Evolutionary conservation across 2,888 invertebrate species (phyloP).

Genomic region (Podotricha telesiphe): DNA sequence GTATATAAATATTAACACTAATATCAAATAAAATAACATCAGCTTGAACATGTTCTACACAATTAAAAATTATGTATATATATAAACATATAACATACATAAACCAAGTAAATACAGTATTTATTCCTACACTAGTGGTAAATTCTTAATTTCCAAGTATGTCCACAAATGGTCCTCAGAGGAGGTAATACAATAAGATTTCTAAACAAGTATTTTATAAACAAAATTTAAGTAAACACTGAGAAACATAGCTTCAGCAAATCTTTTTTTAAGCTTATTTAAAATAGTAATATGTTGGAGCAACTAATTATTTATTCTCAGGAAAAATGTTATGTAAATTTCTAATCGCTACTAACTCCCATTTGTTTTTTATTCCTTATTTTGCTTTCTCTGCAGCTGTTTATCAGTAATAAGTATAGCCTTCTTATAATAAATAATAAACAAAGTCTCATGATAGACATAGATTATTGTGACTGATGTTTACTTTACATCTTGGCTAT

Average conservation of each 20-base stretch:
- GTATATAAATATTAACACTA: background rate
- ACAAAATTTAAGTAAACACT: background rate
- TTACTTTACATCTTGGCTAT: conserved; percentile 54
- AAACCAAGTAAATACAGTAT: no score
- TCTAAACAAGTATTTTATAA: background rate
- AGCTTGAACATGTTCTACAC: background rate
- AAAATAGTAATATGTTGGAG: background rate
- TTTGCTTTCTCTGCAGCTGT: background rate
- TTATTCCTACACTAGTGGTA: background rate
- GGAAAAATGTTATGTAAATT: background rate
- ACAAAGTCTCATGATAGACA: background rate
- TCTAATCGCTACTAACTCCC: background rate
- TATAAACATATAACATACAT: background rate
- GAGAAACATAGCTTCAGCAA: background rate
- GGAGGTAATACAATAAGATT: background rate
- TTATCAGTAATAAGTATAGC: background rate
- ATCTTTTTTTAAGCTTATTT: background rate
- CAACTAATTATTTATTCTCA: background rate
- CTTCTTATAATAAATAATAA: background rate
- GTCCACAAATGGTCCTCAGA: background rate
- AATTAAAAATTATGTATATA: background rate
- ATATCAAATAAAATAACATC: conserved; percentile 8
- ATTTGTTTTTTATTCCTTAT: background rate
- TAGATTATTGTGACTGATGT: background rate
- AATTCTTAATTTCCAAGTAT: background rate